Percentiles rank a stretch among this genome's conserved stretches.
These are phyloP conservation scores for Nudaria mundana DNA, from an alignment of 2,888 invertebrate genomes.

Conservation along the genomic window DNA sequence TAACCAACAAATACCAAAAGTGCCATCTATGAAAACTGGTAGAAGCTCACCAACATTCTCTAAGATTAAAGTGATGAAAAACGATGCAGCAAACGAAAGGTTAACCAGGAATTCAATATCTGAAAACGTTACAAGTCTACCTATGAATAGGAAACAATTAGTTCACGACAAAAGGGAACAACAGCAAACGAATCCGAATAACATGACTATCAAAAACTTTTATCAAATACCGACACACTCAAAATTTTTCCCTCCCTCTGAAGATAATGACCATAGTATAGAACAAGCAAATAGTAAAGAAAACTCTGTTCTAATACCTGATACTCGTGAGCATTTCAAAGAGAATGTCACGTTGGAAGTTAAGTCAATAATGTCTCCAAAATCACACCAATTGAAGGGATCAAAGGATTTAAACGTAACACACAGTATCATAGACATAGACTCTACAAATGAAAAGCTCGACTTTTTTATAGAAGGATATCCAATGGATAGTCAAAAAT, in stretches of 20 bases:
- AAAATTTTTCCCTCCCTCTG: constrained; percentile 48
- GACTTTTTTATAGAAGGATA: constrained; percentile 54
- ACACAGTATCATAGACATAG: constrained; percentile 22
- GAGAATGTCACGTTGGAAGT: constrained; percentile 33
- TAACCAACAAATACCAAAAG: constrained; percentile 48
- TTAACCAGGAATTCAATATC: constrained; percentile 39
- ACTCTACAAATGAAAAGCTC: constrained; percentile 39
- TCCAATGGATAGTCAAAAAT: constrained; percentile 27
- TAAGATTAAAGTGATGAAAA: constrained; percentile 34
- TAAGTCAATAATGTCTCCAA: constrained; percentile 39
- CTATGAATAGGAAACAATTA: constrained; percentile 19
- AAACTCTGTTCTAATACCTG: constrained; percentile 36
- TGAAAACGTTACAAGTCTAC: constrained; percentile 25
- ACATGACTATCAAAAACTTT: constrained; percentile 33
- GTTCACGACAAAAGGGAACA: constrained; percentile 21
- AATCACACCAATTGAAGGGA: constrained; percentile 3
- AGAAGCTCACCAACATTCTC: constrained; percentile 41
- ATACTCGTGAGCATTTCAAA: constrained; percentile 13
- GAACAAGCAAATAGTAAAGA: constrained; percentile 35
- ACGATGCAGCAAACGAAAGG: constrained; percentile 41
- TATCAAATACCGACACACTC: constrained; percentile 42
- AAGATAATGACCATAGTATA: constrained; percentile 36
- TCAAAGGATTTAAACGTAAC: constrained; percentile 1
- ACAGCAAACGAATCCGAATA: not conserved
- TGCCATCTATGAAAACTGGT: constrained; percentile 41